phyloP scores from a whole-genome alignment of 2,113 vertebrate genomes.

The Callionymus lyra region DNA sequence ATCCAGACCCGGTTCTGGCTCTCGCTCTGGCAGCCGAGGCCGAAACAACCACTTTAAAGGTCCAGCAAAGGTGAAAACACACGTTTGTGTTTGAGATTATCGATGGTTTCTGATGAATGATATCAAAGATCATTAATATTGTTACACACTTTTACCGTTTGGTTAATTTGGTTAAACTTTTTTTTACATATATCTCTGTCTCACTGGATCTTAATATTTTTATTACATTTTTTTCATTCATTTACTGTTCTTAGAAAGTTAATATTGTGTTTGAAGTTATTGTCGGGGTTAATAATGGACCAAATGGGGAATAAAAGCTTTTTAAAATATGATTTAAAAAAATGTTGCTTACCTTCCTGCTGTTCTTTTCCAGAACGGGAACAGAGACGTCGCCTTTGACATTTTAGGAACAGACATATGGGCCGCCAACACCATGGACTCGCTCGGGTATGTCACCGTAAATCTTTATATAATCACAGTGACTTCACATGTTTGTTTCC shows the following conservation, averaged over 20 bases:
- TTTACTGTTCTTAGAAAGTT: not conserved
- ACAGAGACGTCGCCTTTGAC: constrained; percentile 80
- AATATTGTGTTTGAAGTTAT: not conserved
- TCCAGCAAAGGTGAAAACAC: constrained; percentile 57
- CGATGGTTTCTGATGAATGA: too few species aligned
- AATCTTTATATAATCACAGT: constrained; percentile 2
- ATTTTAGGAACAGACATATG: constrained; percentile 96
- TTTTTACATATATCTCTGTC: too few species aligned
- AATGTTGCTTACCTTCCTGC: not conserved
- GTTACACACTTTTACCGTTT: too few species aligned
- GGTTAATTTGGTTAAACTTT: too few species aligned
- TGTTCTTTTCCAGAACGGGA: constrained; percentile 76
- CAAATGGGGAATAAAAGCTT: not conserved
- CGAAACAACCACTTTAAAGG: constrained; percentile 71
- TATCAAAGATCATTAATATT: too few species aligned
- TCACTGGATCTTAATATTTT: too few species aligned
- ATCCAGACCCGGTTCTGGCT: constrained; percentile 69
- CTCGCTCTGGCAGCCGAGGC: constrained; percentile 67
- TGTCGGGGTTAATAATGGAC: not conserved
- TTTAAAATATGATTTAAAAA: too few species aligned
- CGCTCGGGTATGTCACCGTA: constrained; percentile 75
- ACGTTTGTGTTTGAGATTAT: not conserved
- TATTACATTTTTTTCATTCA: too few species aligned
- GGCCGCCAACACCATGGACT: constrained; percentile 92
- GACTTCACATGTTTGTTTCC: too few species aligned